phyloP scores from a whole-genome alignment of 1,140 invertebrate species.

The Eriosoma lanigerum region DNA sequence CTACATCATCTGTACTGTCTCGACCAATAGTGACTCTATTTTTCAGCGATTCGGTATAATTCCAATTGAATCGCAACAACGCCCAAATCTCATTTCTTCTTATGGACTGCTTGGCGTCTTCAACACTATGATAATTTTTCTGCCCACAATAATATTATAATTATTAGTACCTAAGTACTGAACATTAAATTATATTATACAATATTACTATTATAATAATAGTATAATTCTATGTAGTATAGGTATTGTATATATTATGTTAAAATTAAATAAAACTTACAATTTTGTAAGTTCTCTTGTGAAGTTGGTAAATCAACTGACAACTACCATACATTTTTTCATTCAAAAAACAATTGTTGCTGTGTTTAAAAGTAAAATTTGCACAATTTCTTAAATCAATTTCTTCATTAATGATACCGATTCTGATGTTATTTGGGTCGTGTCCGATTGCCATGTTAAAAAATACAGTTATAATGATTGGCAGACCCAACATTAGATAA shows the following conservation, averaged over 20 bases:
- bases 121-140: constrained; percentile 62
- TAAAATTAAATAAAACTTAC: constrained; percentile 58
- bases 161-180: too few relatives aligned
- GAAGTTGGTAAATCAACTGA: constrained; percentile 70
- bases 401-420: constrained; percentile 86
- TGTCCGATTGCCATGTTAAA: constrained; percentile 93
- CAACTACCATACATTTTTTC: constrained; percentile 63
- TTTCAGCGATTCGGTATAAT: constrained; percentile 53
- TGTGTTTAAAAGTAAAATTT: constrained; percentile 56
- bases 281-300: constrained; percentile 64
- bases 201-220: too few relatives aligned
- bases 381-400: constrained; percentile 56
- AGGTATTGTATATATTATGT: too few relatives aligned
- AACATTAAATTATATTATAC: too few relatives aligned
- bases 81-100: constrained; percentile 62
- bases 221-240: too few relatives aligned
- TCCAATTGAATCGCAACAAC: constrained; percentile 49
- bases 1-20: background rate
- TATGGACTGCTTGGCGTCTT: constrained; percentile 66
- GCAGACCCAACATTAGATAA: constrained; percentile 85
- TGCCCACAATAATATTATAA: constrained; percentile 54
- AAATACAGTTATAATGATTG: constrained; percentile 86
- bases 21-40: constrained; percentile 49
- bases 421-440: constrained; percentile 76
- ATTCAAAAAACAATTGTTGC: constrained; percentile 65